Conservation (phyloP, 35 echinoderm and acorn worm species). For the Acanthaster planci region DNA sequence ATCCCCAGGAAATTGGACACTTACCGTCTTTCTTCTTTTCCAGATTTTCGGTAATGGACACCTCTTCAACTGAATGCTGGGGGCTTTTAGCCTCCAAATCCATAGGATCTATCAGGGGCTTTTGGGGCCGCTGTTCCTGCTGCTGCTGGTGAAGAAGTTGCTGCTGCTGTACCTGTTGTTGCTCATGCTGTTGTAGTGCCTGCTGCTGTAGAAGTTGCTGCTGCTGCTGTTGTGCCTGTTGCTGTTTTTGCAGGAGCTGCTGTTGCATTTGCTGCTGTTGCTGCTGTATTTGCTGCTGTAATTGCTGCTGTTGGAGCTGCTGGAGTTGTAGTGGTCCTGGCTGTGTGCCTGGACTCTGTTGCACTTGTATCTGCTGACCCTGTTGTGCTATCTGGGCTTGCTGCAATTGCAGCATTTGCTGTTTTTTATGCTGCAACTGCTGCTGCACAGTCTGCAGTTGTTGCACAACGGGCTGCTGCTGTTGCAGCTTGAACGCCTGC, state of each 20-base stretch:
- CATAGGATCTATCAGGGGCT: not conserved
- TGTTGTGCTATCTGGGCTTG: constrained; percentile 18
- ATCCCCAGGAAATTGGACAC: not conserved
- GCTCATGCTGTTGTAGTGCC: not conserved
- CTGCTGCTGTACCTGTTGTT: constrained; percentile 26
- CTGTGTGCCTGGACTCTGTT: not conserved
- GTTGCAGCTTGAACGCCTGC: not conserved
- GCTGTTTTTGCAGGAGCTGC: not conserved
- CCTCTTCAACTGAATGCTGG: constrained; percentile 16
- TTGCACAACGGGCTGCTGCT: constrained; percentile 1
- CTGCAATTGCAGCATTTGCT: constrained; percentile 9
- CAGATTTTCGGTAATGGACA: constrained; percentile 34
- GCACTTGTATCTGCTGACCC: constrained; percentile 28
- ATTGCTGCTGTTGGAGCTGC: not conserved
- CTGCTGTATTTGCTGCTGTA: not conserved
- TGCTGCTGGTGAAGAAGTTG: constrained; percentile 17
- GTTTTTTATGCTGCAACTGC: constrained; percentile 1
- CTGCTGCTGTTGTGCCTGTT: constrained; percentile 15
- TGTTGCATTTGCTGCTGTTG: constrained; percentile 10
- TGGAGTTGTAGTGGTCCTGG: not conserved
- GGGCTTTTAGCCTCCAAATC: constrained; percentile 16
- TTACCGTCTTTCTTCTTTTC: constrained; percentile 66
- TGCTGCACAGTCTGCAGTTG: constrained; percentile 19
- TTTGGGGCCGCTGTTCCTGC: constrained; percentile 15
- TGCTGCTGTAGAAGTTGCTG: not conserved